These are phyloP conservation scores for Calephelis nemesis DNA, from an alignment of 1,140 invertebrate species.

Conservation along the genomic window DNA sequence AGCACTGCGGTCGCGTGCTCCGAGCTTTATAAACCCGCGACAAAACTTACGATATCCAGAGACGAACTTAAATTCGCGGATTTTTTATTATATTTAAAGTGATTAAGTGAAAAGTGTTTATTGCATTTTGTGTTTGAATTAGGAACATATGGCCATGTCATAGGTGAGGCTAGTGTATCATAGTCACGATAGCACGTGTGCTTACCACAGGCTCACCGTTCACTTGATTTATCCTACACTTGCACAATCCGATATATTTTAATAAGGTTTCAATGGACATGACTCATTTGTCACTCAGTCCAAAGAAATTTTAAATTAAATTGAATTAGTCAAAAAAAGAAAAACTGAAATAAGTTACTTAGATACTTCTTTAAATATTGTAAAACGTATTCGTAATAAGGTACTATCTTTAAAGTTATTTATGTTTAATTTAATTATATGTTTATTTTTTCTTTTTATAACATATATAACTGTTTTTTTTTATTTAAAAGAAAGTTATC, in stretches of 20 bases:
- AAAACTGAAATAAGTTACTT: too few relatives aligned
- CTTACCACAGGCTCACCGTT: constrained; percentile 63
- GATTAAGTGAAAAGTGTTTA: constrained; percentile 57
- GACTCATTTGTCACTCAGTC: constrained; percentile 18
- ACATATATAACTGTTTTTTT: too few relatives aligned
- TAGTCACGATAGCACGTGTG: constrained; percentile 69
- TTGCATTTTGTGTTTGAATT: constrained; percentile 62
- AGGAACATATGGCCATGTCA: constrained; percentile 63
- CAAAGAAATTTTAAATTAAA: not conserved
- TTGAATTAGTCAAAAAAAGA: too few relatives aligned
- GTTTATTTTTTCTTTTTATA: too few relatives aligned
- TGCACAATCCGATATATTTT: constrained; percentile 30
- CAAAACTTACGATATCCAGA: constrained; percentile 31
- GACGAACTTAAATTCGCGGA: constrained; percentile 38
- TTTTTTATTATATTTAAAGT: constrained; percentile 28
- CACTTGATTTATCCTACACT: constrained; percentile 58
- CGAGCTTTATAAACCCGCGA: constrained; percentile 29
- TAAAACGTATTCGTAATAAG: too few relatives aligned
- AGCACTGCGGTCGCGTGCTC: constrained; percentile 60
- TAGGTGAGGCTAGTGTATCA: constrained; percentile 50
- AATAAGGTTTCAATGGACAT: constrained; percentile 20
- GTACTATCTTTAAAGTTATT: too few relatives aligned
- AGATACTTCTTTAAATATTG: too few relatives aligned
- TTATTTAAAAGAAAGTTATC: too few relatives aligned
- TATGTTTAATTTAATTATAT: too few relatives aligned